Evolutionary conservation across 2,888 invertebrate species (phyloP).

Genomic region (Gastracanthus pulcherrimus): DNA sequence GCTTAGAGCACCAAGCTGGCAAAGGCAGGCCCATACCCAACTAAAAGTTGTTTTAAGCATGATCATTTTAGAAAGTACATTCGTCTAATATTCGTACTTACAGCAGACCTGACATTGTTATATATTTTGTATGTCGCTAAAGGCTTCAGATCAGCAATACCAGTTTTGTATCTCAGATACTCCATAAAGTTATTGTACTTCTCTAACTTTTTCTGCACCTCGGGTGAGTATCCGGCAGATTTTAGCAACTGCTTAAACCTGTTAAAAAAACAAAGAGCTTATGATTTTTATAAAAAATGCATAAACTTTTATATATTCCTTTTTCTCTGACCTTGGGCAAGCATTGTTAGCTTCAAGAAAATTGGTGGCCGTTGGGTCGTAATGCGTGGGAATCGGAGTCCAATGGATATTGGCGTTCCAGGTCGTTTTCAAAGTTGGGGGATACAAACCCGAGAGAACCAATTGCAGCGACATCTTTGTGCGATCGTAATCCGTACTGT

Average conservation of each 20-base stretch:
- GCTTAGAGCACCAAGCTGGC: slow-evolving; percentile 1
- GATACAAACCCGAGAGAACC: slow-evolving; percentile 79
- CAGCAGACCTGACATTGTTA: background rate
- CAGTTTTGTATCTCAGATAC: background rate
- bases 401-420: background rate
- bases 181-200: background rate
- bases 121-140: background rate
- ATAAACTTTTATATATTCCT: too few relatives aligned
- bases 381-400: background rate
- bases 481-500: slow-evolving; percentile 79
- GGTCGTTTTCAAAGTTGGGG: slow-evolving; percentile 66
- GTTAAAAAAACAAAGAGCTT: too few relatives aligned
- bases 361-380: background rate
- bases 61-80: background rate
- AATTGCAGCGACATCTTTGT: slow-evolving; percentile 80
- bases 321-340: background rate
- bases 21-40: background rate
- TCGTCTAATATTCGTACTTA: too few relatives aligned
- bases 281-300: too few relatives aligned
- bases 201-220: background rate
- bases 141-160: background rate
- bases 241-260: background rate
- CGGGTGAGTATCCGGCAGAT: background rate
- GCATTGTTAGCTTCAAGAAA: background rate
- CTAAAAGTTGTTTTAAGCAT: slow-evolving; percentile 1